Evolutionary conservation across 2,888 invertebrate genomes (phyloP), one percentile per base, ranked within the genome.

Genomic region (Meandrusa payeni): DNA sequence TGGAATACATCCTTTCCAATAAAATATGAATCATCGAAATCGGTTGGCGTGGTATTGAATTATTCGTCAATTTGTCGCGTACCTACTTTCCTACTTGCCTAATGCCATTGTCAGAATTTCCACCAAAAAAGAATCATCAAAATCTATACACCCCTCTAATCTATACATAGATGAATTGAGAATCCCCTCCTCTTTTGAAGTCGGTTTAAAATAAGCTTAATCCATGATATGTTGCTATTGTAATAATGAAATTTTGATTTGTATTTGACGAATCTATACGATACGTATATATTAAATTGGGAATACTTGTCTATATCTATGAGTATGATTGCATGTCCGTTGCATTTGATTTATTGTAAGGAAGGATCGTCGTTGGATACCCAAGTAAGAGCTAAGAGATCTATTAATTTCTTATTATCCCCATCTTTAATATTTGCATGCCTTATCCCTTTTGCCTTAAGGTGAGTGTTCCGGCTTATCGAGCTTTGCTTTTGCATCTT

Each of bases 291-390:
- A 55, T 46, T 48, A 34, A 53, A 50, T 47, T 39, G 49, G 50
- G 52, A 53, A 51, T 59, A 57, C 52, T 68, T 76, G 70, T 77
- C 67, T 70, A 62, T 66, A 67, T 69, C 61, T 54, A 69, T 61
- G 59, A 65, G 42, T 47, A 47, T 61, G 48, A 57, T 60, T 83
- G 81, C 82, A 80, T 83, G 80, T 73, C 61, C 60, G 47, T 53
- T 59, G 69, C 69, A 63, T 69, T 59, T 59, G 54, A 55, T 59
- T 12, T 58, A 57, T 66, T 77, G 73, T 78, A 67, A 77, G 58
- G 63, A 73, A 79, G 81, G 86, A 87, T 86, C 86, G 86, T 87
- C 86, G 86, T 83, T 79, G 86, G 86, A 86, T 67, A 72, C 71
- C 74, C 85, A 81, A 85, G 86, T 85, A 83, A 87, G 85, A 77